phyloP scores from a whole-genome alignment of 2,888 invertebrate genomes.

The Atrina japonica region DNA sequence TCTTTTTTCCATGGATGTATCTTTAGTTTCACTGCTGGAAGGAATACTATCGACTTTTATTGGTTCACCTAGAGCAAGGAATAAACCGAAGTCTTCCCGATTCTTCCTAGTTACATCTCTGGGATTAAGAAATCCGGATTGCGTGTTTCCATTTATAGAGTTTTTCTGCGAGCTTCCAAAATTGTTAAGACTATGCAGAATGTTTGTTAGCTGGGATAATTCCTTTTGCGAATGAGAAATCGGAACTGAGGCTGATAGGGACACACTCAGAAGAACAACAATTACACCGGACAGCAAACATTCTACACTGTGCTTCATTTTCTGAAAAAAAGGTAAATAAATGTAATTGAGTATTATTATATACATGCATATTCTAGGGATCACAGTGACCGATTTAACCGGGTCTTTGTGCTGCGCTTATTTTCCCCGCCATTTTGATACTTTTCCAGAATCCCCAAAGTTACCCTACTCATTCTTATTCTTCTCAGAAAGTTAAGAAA shows the following conservation, averaged over 20 bases:
- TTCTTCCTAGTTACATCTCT: conserved; percentile 6
- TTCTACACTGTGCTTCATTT: conserved; percentile 2
- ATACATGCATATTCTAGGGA: no score
- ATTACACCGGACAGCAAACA: not conserved
- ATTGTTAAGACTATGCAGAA: not conserved
- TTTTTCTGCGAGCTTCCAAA: not conserved
- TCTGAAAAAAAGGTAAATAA: not conserved
- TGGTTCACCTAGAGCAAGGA: conserved; percentile 25
- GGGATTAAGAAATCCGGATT: no score
- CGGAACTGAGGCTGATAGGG: not conserved
- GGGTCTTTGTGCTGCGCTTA: no score
- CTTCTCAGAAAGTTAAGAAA: no score
- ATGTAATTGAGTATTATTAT: no score
- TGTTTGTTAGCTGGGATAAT: not conserved
- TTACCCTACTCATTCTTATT: no score
- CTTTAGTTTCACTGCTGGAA: not conserved
- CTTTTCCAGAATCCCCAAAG: no score
- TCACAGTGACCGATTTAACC: no score
- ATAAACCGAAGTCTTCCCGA: conserved; percentile 16
- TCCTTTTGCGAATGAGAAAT: not conserved
- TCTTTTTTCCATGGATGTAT: conserved; percentile 57
- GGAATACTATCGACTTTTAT: not conserved
- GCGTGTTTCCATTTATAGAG: not conserved
- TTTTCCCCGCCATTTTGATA: no score
- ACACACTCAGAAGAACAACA: not conserved